phyloP scores from a whole-genome alignment of 2,888 invertebrate species.

The Monopis laevigella region DNA sequence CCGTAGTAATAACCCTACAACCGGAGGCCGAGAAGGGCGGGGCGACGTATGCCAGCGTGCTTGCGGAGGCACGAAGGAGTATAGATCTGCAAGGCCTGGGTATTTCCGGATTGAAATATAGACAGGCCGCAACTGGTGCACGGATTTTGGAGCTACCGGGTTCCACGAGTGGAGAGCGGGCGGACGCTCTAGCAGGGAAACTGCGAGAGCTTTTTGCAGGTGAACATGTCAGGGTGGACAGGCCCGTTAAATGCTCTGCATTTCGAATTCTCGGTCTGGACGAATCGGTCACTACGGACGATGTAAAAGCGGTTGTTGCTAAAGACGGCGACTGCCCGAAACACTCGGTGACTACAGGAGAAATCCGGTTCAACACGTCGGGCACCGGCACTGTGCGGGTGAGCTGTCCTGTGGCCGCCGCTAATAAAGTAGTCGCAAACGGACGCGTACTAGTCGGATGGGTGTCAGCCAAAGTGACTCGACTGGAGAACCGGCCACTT shows the following conservation, averaged over 20 bases:
- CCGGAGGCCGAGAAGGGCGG: constrained; percentile 16
- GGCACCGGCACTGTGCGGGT: background rate
- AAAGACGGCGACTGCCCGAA: background rate
- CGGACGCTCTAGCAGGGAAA: constrained; percentile 15
- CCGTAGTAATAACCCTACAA: constrained; percentile 16
- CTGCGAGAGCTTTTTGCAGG: constrained; percentile 11
- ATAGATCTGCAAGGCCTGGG: constrained; percentile 12
- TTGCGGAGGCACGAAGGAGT: constrained; percentile 12
- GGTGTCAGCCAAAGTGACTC: constrained; percentile 1
- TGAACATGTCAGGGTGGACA: background rate
- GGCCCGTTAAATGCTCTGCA: constrained; percentile 7
- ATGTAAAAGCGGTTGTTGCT: background rate
- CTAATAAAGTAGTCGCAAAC: background rate
- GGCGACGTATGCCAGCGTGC: constrained; percentile 9
- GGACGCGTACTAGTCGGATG: constrained; percentile 5
- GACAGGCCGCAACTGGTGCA: constrained; percentile 15
- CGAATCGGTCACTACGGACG: constrained; percentile 3
- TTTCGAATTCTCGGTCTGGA: constrained; percentile 5
- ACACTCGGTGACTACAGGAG: background rate
- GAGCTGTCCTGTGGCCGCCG: constrained; percentile 10
- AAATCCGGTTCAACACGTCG: background rate
- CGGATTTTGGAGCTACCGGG: constrained; percentile 16
- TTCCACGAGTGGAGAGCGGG: constrained; percentile 6
- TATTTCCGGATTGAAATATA: constrained; percentile 1
- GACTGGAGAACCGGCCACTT: background rate